These are phyloP conservation scores for Garrulus glandarius DNA, from an alignment of 2,797 vertebrate species.

Conservation along the genomic window DNA sequence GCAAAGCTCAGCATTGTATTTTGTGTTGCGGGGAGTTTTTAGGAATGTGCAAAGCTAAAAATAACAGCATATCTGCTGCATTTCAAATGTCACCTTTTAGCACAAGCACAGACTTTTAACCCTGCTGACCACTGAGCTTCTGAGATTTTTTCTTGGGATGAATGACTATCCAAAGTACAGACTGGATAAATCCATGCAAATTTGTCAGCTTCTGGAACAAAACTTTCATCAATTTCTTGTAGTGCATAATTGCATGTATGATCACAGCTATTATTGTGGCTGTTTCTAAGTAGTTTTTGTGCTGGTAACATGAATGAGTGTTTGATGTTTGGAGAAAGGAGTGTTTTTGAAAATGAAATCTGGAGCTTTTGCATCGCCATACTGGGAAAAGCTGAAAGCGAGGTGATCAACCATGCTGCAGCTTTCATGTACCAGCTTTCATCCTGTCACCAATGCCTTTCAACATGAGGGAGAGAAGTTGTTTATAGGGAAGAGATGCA, in stretches of 20 bases:
- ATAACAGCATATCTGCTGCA: neutral
- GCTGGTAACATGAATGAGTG: neutral
- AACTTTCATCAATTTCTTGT: neutral
- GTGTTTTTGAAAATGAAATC: neutral
- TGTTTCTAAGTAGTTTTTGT: neutral
- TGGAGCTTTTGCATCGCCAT: neutral
- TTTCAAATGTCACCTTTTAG: neutral
- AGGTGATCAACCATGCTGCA: neutral
- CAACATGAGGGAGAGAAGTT: neutral
- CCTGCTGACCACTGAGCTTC: neutral
- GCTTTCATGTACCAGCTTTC: neutral
- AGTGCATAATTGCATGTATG: neutral
- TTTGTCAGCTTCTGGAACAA: neutral
- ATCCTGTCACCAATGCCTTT: neutral
- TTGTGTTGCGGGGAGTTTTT: neutral
- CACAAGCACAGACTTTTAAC: neutral
- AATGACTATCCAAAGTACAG: neutral
- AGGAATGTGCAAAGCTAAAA: neutral
- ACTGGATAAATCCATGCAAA: neutral
- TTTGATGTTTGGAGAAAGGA: neutral
- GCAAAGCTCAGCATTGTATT: neutral
- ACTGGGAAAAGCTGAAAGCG: neutral
- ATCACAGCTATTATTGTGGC: neutral
- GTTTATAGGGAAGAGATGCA: neutral
- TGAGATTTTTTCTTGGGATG: neutral